Conservation (phyloP, 2,113 vertebrate species). For the Maccullochella peelii region DNA sequence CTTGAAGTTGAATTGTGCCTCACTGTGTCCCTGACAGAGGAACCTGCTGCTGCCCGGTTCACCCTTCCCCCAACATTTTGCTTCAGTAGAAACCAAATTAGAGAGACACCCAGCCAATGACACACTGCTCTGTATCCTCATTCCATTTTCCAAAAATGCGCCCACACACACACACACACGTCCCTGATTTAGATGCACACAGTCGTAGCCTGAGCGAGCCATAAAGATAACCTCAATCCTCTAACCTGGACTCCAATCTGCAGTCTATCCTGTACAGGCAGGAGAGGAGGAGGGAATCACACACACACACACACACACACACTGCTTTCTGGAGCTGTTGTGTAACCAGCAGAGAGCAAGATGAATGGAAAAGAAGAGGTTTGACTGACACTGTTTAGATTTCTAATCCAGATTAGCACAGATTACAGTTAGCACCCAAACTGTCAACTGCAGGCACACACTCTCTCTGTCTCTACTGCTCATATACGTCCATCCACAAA, state of each 20-base stretch:
- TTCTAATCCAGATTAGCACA: constrained; percentile 80
- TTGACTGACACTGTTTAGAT: constrained; percentile 48
- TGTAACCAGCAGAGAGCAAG: constrained; percentile 58
- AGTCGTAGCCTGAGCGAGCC: not conserved
- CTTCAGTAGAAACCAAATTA: constrained; percentile 58
- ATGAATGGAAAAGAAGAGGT: constrained; percentile 59
- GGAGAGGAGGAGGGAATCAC: constrained; percentile 33
- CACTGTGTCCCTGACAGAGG: constrained; percentile 30
- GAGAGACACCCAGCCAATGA: constrained; percentile 48
- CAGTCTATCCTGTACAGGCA: constrained; percentile 3
- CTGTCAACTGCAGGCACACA: constrained; percentile 47
- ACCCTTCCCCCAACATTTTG: constrained; percentile 64
- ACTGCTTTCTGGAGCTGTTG: constrained; percentile 57
- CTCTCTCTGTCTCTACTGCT: constrained; percentile 37
- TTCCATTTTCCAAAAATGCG: constrained; percentile 42
- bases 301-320: constrained; percentile 14
- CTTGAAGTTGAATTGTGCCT: constrained; percentile 18
- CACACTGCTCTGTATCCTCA: constrained; percentile 56
- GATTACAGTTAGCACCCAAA: constrained; percentile 63
- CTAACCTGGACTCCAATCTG: constrained; percentile 25
- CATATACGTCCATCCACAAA: constrained; percentile 4
- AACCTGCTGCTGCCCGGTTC: constrained; percentile 42
- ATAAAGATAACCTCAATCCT: constrained; percentile 51
- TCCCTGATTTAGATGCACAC: constrained; percentile 37
- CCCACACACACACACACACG: constrained; percentile 12